Evolutionary conservation across 2,888 invertebrate species (phyloP).

Genomic region (Branchellion lobata): DNA sequence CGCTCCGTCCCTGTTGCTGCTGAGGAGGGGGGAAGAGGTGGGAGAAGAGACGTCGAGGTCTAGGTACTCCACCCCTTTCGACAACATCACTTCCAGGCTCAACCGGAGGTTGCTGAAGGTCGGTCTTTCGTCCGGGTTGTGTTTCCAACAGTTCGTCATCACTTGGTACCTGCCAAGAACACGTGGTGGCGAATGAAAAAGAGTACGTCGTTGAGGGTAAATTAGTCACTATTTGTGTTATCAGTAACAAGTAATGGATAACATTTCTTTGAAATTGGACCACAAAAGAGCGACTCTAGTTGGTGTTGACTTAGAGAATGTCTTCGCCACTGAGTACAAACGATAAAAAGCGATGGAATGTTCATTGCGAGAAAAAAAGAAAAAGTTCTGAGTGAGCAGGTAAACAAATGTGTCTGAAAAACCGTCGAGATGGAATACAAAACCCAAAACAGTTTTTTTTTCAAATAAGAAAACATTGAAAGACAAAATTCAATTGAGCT

Average conservation of each 20-base stretch:
- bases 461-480: no score
- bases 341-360: no score
- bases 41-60: slow-evolving; percentile 59
- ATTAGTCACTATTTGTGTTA: background rate
- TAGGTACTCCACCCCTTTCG: slow-evolving; percentile 57
- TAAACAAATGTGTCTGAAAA: no score
- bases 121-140: slow-evolving; percentile 57
- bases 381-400: no score
- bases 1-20: background rate
- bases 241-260: background rate
- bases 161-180: slow-evolving; percentile 57
- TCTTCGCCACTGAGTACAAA: no score
- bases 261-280: no score
- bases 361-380: no score
- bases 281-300: no score
- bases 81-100: slow-evolving; percentile 57
- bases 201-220: background rate
- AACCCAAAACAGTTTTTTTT: no score
- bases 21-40: slow-evolving; percentile 52
- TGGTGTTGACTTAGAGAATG: no score
- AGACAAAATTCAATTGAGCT: no score
- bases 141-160: slow-evolving; percentile 61
- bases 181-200: background rate
- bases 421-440: no score
- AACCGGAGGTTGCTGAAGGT: slow-evolving; percentile 57